Evolutionary conservation across 2,888 invertebrate species (phyloP), one percentile per base, ranked within the genome.

Genomic region (Cremastobaeus sp.): DNA sequence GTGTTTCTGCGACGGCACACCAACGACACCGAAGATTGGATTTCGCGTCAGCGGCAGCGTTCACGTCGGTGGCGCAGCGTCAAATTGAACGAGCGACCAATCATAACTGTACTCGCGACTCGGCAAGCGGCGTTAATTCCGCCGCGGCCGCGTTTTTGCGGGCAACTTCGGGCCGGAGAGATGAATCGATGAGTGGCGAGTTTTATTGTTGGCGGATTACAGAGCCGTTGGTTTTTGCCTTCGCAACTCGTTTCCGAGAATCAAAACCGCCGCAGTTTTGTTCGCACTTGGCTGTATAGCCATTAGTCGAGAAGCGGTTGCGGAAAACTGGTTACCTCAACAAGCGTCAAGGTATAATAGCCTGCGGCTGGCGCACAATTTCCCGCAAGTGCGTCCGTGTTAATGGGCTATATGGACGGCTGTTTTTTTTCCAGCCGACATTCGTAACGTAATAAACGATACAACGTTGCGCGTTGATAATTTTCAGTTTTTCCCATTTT

Each of bases 301-400:
- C 69, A 69, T 69, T 69, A 60, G 54, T 54, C 9, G 68, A 47
- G 52, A 45, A 45, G 59, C 52, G 59, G 52, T 69, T 69, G 59
- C 45, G 52, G 68, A 54, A 69, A 69, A 69, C 68, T 69, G 68
- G 68, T 69, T 60, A 45, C 34, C 68, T 52, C 43, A 60, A 69
- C 68, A 52, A 69, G 52, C 68, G 59, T 32, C 68, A 41, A 48
- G 68, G 52, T 52, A 54, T 60, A 69, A 60, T 60, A 32, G 59
- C 59, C 30, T 8, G 39, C 59, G 59, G 68, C 68, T 54, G 52
- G 68, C 28, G 50, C 45, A 45, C 68, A 45, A 37, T 69, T 69
- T 52, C 68, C 60, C 59, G 68, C 68, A 60, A 69, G 60, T 69
- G 60, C 41, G 54, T 47, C 47, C 60, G 69, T 45, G 60, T 62